Conservation (phyloP, 2,797 vertebrate genomes). For the Ctenopoma multispine region DNA sequence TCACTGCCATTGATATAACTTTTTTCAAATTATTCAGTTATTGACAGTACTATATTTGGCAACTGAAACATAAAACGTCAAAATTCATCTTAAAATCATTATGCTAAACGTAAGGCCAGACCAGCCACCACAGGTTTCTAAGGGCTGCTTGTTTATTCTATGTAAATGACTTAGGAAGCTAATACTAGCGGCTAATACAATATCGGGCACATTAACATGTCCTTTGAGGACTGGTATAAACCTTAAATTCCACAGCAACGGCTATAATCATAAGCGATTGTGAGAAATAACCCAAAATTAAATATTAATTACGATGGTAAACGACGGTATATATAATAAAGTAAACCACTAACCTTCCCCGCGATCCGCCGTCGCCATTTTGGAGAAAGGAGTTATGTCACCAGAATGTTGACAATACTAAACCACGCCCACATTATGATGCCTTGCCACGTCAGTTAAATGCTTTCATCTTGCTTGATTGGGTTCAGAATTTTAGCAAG, state of each 20-base stretch:
- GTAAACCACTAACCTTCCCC: conserved; percentile 77
- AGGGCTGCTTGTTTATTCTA: background rate
- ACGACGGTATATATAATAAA: conserved; percentile 8
- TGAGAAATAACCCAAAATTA: fast-evolving
- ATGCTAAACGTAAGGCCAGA: background rate
- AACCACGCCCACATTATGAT: conserved; percentile 70
- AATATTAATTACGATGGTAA: fast-evolving
- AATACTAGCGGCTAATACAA: conserved; percentile 46
- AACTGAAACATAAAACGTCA: background rate
- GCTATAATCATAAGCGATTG: fast-evolving
- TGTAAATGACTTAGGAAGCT: conserved; percentile 31
- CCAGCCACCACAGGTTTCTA: too few species aligned
- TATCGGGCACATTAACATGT: background rate
- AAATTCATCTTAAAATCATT: background rate
- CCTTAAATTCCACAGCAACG: fast-evolving
- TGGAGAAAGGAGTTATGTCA: conserved; percentile 74
- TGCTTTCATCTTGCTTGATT: conserved; percentile 48
- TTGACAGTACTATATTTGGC: background rate
- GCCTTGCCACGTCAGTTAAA: conserved; percentile 75
- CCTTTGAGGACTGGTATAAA: fast-evolving
- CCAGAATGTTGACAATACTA: conserved; percentile 80
- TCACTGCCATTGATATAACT: background rate
- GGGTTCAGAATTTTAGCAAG: conserved; percentile 25
- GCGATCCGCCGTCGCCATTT: conserved; percentile 85
- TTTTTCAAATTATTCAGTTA: background rate